Evolutionary conservation across 2,888 invertebrate genomes (phyloP), one percentile per base, ranked within the genome.

Genomic region (Leucophenga maculata): DNA sequence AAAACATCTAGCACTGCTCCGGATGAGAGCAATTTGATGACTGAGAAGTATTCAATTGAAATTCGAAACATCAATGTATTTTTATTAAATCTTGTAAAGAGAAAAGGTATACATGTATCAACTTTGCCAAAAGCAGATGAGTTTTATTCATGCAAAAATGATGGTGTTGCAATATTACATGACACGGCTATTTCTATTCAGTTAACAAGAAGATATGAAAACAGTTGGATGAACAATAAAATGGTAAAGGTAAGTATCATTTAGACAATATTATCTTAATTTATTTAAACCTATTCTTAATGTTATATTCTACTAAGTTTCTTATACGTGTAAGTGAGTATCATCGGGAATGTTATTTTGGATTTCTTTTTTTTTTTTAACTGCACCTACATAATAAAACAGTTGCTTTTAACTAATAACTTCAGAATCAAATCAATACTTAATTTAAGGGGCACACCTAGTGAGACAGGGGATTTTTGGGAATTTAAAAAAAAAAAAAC

Each of bases 61-160:
- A 91, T 97, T 39, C 90, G 93, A 26, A 95, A 97, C 87, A 96
- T 97, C 91, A 97, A 96, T 86, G 89, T 97, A 32, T 96, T 93
- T 85, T 94, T 97, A 0, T 87, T 95, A 60, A 93, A 94, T 79
- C 91, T 93, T 4, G 89, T 85, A 52, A 87, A 86, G 20, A 82
- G 90, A 72, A 88, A 90, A 75, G 88, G 87, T 32, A 81, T 86
- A 44, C 83, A 83, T 26, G 70, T 83, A 22, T 78, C 87, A 79
- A 71, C 79, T 69, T 62, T 92, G 18, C 88, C 90, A 44, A 88
- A 91, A 76, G 90, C 94, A 69, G 93, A 93, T 84, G 91, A 93
- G 75, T 89, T 95, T 76, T 96, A 96, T 88, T 92, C 92, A 75
- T 94, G 94, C 86, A 91, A 91, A 72, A 90, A 92, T 67, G 91